Percentiles rank a stretch among this genome's conserved stretches.
These are phyloP conservation scores for Drosophila nigrodunni DNA, from an alignment of 1,140 invertebrate species.

Conservation along the genomic window DNA sequence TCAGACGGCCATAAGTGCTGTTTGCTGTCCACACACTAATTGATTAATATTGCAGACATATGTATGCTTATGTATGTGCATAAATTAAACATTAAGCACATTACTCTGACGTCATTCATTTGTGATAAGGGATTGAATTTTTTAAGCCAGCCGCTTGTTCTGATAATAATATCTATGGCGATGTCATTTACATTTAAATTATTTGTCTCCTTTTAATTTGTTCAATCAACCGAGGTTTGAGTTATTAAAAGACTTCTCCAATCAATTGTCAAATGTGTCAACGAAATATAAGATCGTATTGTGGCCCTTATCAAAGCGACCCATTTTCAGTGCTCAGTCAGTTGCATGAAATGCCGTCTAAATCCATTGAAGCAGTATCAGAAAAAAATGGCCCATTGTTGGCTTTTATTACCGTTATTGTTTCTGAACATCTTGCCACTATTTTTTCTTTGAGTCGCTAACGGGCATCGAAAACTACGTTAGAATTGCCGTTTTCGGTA, in stretches of 20 bases:
- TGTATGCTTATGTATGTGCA: conserved; percentile 4
- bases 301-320: conserved; percentile 19
- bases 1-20: conserved; percentile 72
- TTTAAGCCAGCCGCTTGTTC: background rate
- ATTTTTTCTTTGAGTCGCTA: background rate
- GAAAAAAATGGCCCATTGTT: conserved; percentile 13
- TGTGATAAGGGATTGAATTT: conserved; percentile 11
- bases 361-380: conserved; percentile 15
- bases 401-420: conserved; percentile 30
- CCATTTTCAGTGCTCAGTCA: conserved; percentile 6
- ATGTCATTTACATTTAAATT: conserved; percentile 6
- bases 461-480: conserved; percentile 13
- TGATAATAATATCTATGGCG: background rate
- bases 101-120: conserved; percentile 12
- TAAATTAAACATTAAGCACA: conserved; percentile 6
- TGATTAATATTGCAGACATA: conserved; percentile 74
- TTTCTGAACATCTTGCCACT: background rate
- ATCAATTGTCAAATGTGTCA: conserved; percentile 15
- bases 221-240: background rate
- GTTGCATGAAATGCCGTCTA: conserved; percentile 26
- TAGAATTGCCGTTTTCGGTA: conserved; percentile 15
- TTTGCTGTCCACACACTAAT: conserved; percentile 77
- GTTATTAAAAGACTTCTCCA: conserved; percentile 1
- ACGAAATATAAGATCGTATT: background rate
- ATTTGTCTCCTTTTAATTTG: background rate